A percentile compares a stretch with the other conserved stretches of the same genome.
Evolutionary conservation across 2,888 invertebrate genomes (phyloP).

Genomic region (Latrodectus elegans): DNA sequence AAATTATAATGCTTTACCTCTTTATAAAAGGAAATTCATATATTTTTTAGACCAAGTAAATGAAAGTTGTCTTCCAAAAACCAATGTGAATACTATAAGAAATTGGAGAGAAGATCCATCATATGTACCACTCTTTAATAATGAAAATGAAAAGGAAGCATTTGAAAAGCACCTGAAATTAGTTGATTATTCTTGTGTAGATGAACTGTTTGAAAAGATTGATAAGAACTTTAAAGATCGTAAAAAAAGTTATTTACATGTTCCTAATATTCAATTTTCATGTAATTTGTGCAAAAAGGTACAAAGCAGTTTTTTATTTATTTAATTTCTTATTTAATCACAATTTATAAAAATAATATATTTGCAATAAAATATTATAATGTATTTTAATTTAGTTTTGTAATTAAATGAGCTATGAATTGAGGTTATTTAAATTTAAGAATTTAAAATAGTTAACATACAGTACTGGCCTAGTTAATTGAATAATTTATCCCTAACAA

Average conservation of each 20-base stretch:
- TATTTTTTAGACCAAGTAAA: no score
- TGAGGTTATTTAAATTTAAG: neutral
- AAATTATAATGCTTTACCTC: no score
- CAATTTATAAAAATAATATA: neutral
- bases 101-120: conserved; percentile 61
- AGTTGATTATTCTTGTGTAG: conserved; percentile 61
- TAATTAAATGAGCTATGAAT: neutral
- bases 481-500: no score
- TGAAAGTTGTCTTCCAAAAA: no score
- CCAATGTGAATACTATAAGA: neutral
- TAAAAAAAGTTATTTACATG: neutral
- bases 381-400: neutral
- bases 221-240: neutral
- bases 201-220: conserved; percentile 25
- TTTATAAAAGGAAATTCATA: no score
- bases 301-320: neutral
- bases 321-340: neutral
- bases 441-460: neutral
- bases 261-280: conserved; percentile 11
- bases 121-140: conserved; percentile 50
- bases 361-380: neutral
- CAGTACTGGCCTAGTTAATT: no score
- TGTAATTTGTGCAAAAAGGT: conserved; percentile 61
- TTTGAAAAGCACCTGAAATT: conserved; percentile 62
- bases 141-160: conserved; percentile 42